A percentile compares a stretch with the other conserved stretches of the same genome.
Conservation (phyloP, 2,888 invertebrate genomes). For the Caenorhabditis sp. region DNA sequence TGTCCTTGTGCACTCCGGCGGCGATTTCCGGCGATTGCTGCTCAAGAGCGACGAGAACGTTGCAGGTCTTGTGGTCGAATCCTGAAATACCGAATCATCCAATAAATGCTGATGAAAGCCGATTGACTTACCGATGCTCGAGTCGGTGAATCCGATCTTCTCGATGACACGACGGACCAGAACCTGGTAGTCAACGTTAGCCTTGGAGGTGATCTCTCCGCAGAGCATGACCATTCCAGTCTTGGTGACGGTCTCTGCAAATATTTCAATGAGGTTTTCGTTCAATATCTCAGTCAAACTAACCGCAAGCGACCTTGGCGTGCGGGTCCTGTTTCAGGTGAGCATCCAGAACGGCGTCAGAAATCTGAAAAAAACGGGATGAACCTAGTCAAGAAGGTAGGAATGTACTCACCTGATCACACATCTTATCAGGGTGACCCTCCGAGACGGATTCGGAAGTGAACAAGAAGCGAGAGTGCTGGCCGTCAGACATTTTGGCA, state of each 20-base stretch:
- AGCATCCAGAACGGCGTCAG: slow-evolving; percentile 91
- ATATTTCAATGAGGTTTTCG: too few species aligned
- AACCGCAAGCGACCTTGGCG: slow-evolving; percentile 81
- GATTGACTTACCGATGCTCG: slow-evolving; percentile 84
- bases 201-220: slow-evolving; percentile 98
- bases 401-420: slow-evolving; percentile 88
- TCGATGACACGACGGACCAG: slow-evolving; percentile 95
- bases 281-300: too few species aligned
- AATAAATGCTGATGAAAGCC: neutral
- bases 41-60: slow-evolving; percentile 95
- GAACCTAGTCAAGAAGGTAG: too few species aligned
- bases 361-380: slow-evolving; percentile 81
- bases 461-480: slow-evolving; percentile 86
- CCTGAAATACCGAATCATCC: slow-evolving; percentile 85
- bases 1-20: slow-evolving; percentile 90
- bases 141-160: slow-evolving; percentile 98
- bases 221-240: slow-evolving; percentile 98
- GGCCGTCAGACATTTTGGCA: neutral
- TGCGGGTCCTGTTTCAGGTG: slow-evolving; percentile 79
- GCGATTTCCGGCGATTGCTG: slow-evolving; percentile 94
- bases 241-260: slow-evolving; percentile 92
- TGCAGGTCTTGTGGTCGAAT: slow-evolving; percentile 99
- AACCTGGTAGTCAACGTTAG: slow-evolving; percentile 96
- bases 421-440: slow-evolving; percentile 99
- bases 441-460: slow-evolving; percentile 98